Evolutionary conservation across 92 coral and sea anemone genomes (phyloP), one percentile per base, ranked within the genome.

Genomic region (Isaurus tuberculatus): DNA sequence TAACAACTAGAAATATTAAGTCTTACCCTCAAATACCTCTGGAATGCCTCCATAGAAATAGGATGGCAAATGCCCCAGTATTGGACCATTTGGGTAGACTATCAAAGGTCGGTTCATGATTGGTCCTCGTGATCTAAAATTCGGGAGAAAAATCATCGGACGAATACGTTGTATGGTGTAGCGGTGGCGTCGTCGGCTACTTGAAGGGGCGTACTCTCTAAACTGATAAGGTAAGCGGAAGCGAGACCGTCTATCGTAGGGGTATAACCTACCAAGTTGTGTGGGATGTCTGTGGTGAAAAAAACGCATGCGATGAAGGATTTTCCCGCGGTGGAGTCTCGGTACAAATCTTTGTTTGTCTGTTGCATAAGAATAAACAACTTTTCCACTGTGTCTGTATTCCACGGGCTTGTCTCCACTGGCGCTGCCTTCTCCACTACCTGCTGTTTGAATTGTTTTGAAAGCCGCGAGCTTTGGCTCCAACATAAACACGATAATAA

Each of bases 311-410:
- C 33, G 82, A 77, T 33, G 69, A 42, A 58, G 0, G 26, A 34
- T 60, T 61, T 60, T 60, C 51, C 69, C 53, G 64, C 70, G 42
- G 31, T 77, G 26, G 49, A 60, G 22, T 36, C 89, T 70, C 23
- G 92, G 89, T 17, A 73, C n/a, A 28, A 48, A 79, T 43, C 89
- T 87, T 79, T 89, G 79, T 74, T 81, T 85, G 75, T 89, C 92
- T 19, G 92, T 85, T 34, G 53, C 92, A 53, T 79, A 89, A 17
- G 92, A 86, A 60, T 89, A 89, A 26, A 89, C 86, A 57, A 89
- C 89, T 80, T 84, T 83, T 16, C 83, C 86, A 30, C 42, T 89
- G 80, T 77, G 82, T 77, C 23, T 58, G 68, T 58, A 77, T 26
- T 14, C 33, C 16, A 57, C 34, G 1, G 82, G 82, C 34, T 60